These are phyloP conservation scores for Limulus polyphemus DNA, from an alignment of 2,888 invertebrate species.

Conservation along the genomic window DNA sequence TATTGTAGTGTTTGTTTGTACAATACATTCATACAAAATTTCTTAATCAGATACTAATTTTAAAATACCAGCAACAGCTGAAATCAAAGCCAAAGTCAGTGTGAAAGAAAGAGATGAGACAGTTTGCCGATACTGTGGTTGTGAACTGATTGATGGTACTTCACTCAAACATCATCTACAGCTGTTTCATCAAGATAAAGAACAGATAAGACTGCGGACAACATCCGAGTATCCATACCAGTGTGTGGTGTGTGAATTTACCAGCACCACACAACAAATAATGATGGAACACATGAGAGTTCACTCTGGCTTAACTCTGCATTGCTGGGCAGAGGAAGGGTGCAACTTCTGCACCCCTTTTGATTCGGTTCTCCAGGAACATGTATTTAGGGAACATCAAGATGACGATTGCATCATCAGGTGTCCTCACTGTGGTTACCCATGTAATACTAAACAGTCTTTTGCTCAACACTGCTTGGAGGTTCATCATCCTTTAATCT, in stretches of 20 bases:
- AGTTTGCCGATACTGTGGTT: conserved; percentile 44
- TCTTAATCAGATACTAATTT: too few relatives aligned
- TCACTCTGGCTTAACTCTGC: conserved; percentile 32
- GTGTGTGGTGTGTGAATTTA: conserved; percentile 20
- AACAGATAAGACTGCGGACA: neutral
- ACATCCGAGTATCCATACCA: conserved; percentile 14
- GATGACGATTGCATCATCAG: conserved; percentile 5
- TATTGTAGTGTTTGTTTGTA: too few relatives aligned
- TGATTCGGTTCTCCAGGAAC: conserved; percentile 13
- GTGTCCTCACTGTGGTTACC: conserved; percentile 19
- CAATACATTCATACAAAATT: too few relatives aligned
- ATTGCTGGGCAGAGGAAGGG: conserved; percentile 17
- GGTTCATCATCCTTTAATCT: conserved; percentile 18
- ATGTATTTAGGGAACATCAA: conserved; percentile 8
- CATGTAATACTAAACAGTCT: conserved; percentile 6
- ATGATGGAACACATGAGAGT: conserved; percentile 43
- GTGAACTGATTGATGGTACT: conserved; percentile 44
- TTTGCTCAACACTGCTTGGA: conserved; percentile 16
- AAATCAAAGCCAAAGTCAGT: too few relatives aligned
- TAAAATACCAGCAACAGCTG: too few relatives aligned
- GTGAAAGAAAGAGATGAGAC: conserved; percentile 27
- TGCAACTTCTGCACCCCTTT: conserved; percentile 14
- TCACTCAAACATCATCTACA: conserved; percentile 37
- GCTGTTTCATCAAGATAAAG: conserved; percentile 21
- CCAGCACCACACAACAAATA: conserved; percentile 37